These are phyloP conservation scores for Eristalis intricaria DNA, from an alignment of 2,888 invertebrate genomes.

Conservation along the genomic window DNA sequence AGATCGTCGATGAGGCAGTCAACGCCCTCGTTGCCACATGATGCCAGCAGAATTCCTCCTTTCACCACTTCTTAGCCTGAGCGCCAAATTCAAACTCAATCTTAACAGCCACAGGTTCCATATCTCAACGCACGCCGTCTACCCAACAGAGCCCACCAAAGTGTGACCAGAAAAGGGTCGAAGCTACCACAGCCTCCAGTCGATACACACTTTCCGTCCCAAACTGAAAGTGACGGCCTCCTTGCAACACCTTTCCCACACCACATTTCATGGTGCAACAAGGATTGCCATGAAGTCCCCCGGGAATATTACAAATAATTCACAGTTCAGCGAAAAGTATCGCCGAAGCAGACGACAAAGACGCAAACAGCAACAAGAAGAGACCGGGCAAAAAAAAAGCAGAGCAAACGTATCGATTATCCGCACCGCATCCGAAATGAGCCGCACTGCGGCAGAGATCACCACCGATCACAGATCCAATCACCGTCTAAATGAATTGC, in stretches of 20 bases:
- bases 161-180: background rate
- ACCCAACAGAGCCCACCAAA: no score
- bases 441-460: conserved; percentile 25
- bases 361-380: background rate
- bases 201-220: background rate
- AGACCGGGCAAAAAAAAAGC: background rate
- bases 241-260: conserved; percentile 1
- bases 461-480: conserved; percentile 44
- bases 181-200: no score
- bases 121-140: background rate
- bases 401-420: conserved; percentile 42
- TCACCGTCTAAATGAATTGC: conserved; percentile 68
- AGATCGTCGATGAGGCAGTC: no score
- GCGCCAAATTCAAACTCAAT: background rate
- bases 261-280: background rate
- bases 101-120: background rate
- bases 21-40: no score
- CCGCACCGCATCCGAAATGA: conserved; percentile 66
- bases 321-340: conserved; percentile 33
- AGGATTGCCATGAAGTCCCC: conserved; percentile 14
- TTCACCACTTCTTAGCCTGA: no score
- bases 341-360: background rate
- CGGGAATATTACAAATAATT: conserved; percentile 59
- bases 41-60: no score
- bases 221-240: background rate